Percentiles rank a stretch among this genome's conserved stretches.
phyloP scores from a whole-genome alignment of 2,113 vertebrate genomes.

The Coptodon rendalli region DNA sequence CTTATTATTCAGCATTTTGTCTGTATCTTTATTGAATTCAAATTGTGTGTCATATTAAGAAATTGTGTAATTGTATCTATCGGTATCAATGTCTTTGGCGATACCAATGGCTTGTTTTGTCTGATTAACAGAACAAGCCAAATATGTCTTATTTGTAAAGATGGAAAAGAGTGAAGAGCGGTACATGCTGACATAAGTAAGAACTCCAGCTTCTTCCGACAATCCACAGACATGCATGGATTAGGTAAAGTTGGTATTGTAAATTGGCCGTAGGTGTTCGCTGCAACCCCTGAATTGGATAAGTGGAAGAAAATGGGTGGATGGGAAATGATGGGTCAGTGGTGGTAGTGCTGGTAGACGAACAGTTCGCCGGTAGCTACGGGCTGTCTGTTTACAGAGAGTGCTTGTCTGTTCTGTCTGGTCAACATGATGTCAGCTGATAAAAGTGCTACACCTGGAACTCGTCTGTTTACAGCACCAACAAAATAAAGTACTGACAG shows the following conservation, averaged over 20 bases:
- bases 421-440: neutral
- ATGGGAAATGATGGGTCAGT: neutral
- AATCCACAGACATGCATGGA: neutral
- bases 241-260: neutral
- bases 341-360: neutral
- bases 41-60: neutral
- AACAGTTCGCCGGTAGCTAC: neutral
- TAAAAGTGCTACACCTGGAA: neutral
- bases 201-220: neutral
- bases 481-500: neutral
- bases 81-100: neutral
- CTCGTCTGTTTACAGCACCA: neutral
- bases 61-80: neutral
- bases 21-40: neutral
- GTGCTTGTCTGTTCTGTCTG: neutral
- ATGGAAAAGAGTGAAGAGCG: neutral
- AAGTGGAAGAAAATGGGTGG: neutral
- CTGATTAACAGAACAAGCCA: neutral
- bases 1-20: neutral
- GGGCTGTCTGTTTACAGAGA: neutral
- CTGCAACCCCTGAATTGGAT: neutral
- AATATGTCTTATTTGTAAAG: neutral
- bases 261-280: neutral
- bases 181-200: neutral
- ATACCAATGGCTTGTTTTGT: neutral